Evolutionary conservation across 2,888 invertebrate genomes (phyloP).

Genomic region (Hirtodrosophila cameraria): DNA sequence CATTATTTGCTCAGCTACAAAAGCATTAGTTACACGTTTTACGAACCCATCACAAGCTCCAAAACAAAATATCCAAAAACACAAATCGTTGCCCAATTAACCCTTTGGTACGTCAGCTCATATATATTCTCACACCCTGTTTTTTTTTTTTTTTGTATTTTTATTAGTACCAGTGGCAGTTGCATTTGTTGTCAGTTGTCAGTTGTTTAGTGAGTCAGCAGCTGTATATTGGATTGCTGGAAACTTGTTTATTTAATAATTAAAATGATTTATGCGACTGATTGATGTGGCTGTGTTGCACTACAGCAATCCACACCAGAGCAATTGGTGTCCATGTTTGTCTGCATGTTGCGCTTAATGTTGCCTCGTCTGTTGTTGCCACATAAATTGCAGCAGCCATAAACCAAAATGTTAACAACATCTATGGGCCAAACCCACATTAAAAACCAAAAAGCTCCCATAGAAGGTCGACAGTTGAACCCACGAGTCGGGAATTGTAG

Average conservation of each 20-base stretch:
- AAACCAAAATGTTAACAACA: conserved; percentile 69
- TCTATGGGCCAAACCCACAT: conserved; percentile 49
- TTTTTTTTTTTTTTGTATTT: no score
- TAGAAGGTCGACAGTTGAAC: conserved; percentile 58
- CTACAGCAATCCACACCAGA: conserved; percentile 48
- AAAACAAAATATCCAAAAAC: conserved; percentile 3
- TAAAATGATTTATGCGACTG: conserved; percentile 78
- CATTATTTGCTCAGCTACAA: conserved; percentile 1
- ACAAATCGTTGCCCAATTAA: conserved; percentile 57
- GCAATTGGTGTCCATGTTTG: conserved; percentile 63
- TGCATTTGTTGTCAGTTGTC: not conserved
- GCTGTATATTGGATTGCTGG: conserved; percentile 8
- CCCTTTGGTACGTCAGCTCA: conserved; percentile 56
- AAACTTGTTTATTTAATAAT: conserved; percentile 75
- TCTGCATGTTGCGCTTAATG: conserved; percentile 68
- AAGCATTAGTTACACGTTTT: conserved; percentile 1
- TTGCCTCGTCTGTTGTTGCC: conserved; percentile 44
- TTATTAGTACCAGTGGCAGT: conserved; percentile 24
- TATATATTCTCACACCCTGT: conserved; percentile 61
- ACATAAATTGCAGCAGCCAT: conserved; percentile 61
- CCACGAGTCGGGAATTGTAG: conserved; percentile 25
- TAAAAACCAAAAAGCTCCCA: conserved; percentile 10
- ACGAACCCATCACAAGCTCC: conserved; percentile 3
- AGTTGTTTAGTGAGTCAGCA: conserved; percentile 43
- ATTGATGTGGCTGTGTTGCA: conserved; percentile 59